Evolutionary conservation across 2,113 vertebrate species (phyloP), one percentile per base, ranked within the genome.

Genomic region (Channa argus): DNA sequence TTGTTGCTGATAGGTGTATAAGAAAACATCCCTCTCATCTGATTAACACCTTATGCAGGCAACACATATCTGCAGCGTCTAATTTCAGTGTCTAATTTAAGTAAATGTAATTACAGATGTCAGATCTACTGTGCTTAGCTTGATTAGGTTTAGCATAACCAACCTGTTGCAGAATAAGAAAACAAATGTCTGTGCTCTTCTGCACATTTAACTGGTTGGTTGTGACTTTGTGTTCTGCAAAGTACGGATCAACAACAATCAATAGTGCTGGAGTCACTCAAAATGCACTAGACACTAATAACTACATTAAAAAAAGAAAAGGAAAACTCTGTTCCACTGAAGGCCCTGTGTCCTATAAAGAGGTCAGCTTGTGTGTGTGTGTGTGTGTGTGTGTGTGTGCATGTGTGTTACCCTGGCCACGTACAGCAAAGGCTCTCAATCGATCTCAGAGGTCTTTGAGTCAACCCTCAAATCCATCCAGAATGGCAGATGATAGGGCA

Each of bases 111-210:
- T 86, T 77, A 59, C 63, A 1, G 59, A 71, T 6, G 38, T 54
- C 52, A 6, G 37, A 63, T 75, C 74, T 65, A 52, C 63, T 49
- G 53, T 72, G 60, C 63, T 62, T 71, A 74, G 61, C 55, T 36
- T 56, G 75, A 79, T 83, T 76, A 70, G 76, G 77, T 78, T 37
- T 64, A 36, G 59, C 54, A 55, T 59, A 34, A 59, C n/a, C 64
- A 34, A 53, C 54, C 33, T 54, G 39, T 15, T 61, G 64, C 50
- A 56, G 58, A 63, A 52, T 37, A 76, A 69, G 61, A 67, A 65
- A 52, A 71, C 66, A 51, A 63, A 62, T 10, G 9, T 51, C 38
- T 37, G 59, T 52, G 49, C 45, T 68, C 51, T 8, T 3, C 5
- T 43, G 41, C 36, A 51, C 2, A 14, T 8, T n/a, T 38, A 56